Evolutionary conservation across 1,140 invertebrate species (phyloP).

Genomic region (Chironomus striatipennis): DNA sequence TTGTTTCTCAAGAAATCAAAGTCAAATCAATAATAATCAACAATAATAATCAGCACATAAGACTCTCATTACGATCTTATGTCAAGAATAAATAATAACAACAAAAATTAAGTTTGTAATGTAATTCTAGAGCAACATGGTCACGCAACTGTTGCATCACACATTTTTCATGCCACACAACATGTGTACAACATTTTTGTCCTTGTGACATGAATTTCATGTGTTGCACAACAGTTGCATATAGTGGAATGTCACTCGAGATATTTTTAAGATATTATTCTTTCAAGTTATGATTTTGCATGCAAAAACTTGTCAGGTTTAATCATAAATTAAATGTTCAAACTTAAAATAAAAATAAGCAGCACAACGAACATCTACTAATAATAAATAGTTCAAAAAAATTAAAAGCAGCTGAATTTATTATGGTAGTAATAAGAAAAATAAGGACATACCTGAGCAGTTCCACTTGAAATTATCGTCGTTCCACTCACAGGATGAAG

Average conservation of each 20-base stretch:
- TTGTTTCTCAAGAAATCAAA: background rate
- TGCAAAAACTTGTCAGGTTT: too few relatives aligned
- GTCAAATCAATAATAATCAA: background rate
- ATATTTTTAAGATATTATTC: too few relatives aligned
- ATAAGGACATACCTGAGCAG: background rate
- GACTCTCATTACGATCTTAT: background rate
- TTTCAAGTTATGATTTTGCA: too few relatives aligned
- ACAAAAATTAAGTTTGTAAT: background rate
- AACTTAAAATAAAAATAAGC: background rate
- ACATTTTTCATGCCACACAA: too few relatives aligned
- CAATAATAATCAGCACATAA: background rate
- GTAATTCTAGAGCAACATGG: too few relatives aligned
- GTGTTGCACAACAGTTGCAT: too few relatives aligned
- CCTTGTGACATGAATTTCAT: too few relatives aligned
- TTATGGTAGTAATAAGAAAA: background rate
- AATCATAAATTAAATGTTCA: too few relatives aligned
- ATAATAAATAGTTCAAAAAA: background rate
- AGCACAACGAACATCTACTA: background rate
- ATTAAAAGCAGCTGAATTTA: background rate
- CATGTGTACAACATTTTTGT: too few relatives aligned
- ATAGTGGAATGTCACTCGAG: too few relatives aligned
- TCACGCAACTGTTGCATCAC: too few relatives aligned
- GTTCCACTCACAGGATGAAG: conserved; percentile 37
- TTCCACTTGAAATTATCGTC: background rate
- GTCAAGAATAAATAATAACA: background rate